Evolutionary conservation across 2,888 invertebrate species (phyloP), one percentile per base, ranked within the genome.

Genomic region (Linyphia triangularis): DNA sequence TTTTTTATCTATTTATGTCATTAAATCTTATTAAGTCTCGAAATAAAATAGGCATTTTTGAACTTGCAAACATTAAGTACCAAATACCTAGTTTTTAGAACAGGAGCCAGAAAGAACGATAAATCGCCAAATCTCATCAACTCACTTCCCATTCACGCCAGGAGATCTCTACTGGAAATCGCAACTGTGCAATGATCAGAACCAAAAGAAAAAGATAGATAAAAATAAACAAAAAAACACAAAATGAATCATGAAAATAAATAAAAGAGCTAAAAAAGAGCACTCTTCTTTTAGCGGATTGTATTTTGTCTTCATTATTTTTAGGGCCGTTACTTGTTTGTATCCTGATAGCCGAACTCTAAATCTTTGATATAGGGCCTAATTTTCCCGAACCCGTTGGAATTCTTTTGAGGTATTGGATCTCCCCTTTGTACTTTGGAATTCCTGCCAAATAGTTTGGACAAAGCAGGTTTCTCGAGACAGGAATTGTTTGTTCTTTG

Each of bases 321-420:
- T 84, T 84, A 77, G 75, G 51, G 67, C 65, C 75, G 84, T 77
- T 84, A 84, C 84, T 82, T 61, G 82, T 63, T 61, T 70, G 81
- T 82, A 61, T 61, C 61, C 37, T 75, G 67, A 84, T 84, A 84
- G 75, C 84, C 75, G 67, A 67, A 75, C 75, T 51, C 75, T 84
- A 84, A 84, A 84, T 84, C 75, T 84, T 84, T 84, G 84, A 77
- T 84, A 84, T 63, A 84, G 84, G 84, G 75, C 67, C 84, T 84
- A 84, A 84, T 84, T 84, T 84, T 75, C 75, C 59, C 43, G 30
- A 63, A 77, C 75, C 51, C 84, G 5, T 59, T 84, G 84, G 84
- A 84, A 84, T 84, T 84, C 84, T 84, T 84, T 84, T 77, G 75
- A 84, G 75, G 67, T 67, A 84, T 67, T 57, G 57, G 84, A 65